Percentiles rank a stretch among this genome's conserved stretches.
These are phyloP conservation scores for Monarcha castaneiventris DNA, from an alignment of 2,113 vertebrate genomes.

Conservation along the genomic window DNA sequence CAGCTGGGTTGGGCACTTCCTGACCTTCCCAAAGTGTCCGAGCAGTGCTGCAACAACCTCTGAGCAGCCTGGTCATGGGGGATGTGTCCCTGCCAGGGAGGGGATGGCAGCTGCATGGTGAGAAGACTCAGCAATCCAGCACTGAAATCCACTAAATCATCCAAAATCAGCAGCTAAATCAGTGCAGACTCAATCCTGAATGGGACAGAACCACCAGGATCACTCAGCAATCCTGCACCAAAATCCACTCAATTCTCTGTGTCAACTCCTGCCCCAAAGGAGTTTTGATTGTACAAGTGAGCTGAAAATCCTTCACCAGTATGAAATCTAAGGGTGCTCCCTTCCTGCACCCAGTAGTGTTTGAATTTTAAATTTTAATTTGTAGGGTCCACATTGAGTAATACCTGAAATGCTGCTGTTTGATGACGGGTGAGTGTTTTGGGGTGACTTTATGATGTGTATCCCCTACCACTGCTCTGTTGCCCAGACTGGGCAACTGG, in stretches of 20 bases:
- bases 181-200: no score
- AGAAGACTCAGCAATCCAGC: background rate
- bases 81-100: background rate
- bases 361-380: background rate
- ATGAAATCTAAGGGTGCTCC: background rate
- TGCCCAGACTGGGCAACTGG: background rate
- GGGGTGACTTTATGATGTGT: no score
- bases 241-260: background rate
- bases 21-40: background rate
- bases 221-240: background rate
- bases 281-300: background rate
- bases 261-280: background rate
- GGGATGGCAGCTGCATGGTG: background rate
- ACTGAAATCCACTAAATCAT: fast-evolving
- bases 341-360: background rate
- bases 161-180: no score
- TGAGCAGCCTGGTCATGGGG: background rate
- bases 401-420: background rate
- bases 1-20: background rate
- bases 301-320: background rate
- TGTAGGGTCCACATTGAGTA: background rate
- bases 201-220: no score
- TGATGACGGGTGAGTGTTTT: background rate
- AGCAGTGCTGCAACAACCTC: background rate
- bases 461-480: no score